Percentiles rank a stretch among this genome's conserved stretches.
Evolutionary conservation across 2,888 invertebrate genomes (phyloP).

Genomic region (Nomada fabriciana): DNA sequence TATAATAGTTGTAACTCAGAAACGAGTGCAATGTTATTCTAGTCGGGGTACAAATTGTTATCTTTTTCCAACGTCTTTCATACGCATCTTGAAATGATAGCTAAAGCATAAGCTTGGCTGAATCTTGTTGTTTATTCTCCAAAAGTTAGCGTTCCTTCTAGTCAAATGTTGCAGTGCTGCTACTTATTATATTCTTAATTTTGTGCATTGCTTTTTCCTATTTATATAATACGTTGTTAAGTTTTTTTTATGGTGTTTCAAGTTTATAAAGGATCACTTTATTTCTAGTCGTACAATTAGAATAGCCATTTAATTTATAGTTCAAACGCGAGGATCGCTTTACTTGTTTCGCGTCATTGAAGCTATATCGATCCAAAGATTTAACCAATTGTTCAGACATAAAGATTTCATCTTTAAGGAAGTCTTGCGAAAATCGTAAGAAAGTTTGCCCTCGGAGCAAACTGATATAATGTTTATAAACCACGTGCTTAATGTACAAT

Average conservation of each 20-base stretch:
- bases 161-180: conserved; percentile 63
- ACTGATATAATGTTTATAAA: conserved; percentile 51
- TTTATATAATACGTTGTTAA: conserved; percentile 70
- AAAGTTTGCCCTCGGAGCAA: conserved; percentile 65
- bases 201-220: conserved; percentile 58
- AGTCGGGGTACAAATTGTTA: conserved; percentile 67
- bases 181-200: conserved; percentile 46
- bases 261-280: conserved; percentile 49
- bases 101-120: conserved; percentile 26
- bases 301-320: conserved; percentile 43
- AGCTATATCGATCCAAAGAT: conserved; percentile 11
- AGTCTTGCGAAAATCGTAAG: conserved; percentile 27
- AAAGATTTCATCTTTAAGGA: conserved; percentile 10
- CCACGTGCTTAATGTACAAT: conserved; percentile 75
- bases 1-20: conserved; percentile 39
- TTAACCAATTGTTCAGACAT: background rate
- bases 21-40: conserved; percentile 60
- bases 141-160: conserved; percentile 62
- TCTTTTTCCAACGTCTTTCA: conserved; percentile 63
- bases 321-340: conserved; percentile 9
- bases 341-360: conserved; percentile 14
- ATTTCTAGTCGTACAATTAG: conserved; percentile 41
- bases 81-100: conserved; percentile 35
- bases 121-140: conserved; percentile 60
- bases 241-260: conserved; percentile 72